Base-by-base conservation (phyloP, 1,140 invertebrate genomes). In the Ostrea denselamellosa region DNA sequence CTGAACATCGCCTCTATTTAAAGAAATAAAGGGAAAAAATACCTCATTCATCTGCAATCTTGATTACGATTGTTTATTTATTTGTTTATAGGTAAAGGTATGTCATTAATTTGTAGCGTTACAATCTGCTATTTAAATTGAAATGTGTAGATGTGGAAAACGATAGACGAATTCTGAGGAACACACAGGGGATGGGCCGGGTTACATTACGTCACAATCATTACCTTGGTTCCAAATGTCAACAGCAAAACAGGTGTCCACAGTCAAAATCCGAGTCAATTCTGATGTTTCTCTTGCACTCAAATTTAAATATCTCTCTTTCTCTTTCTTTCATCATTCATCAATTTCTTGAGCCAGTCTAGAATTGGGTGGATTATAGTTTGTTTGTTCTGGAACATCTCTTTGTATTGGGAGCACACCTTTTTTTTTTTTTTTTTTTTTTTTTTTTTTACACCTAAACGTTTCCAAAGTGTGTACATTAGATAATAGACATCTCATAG, bases 1-100 rank as follows among this genome's bases (percentile, higher is more conserved):
- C 28, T 34, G 12, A 25, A 71, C 22, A 28, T 28, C 9, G 68
- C 12, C 25, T 71, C 12, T 28, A 28, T 25, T 34, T 71, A 71
- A 71, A 25, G 68, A 71, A 71, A 71, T 71, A 25, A 22, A 25
- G 12, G 22, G 25, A 25, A 34, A 71, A 71, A 68, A 62, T 19
- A 71, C n/a, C 68, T 25, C 28, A 71, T 71, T 71, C 68, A 71
- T 71, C 28, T 71, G 28, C 28, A 28, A 71, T 71, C 68, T 71
- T 28, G 68, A 71, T 71, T 28, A 9, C 68, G 28, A 34, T 71
- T 71, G 68, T 71, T 71, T 71, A 34, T 71, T 71, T 71, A 25
- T 71, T 71, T 71, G 68, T 71, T 71, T 71, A 71, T 71, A 71
- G 25, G 22, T 71, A 71, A 71, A 71, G 28, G 68, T 28, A 71